These are phyloP conservation scores for Drosophila gaucha DNA, from an alignment of 2,888 invertebrate species.

Conservation along the genomic window DNA sequence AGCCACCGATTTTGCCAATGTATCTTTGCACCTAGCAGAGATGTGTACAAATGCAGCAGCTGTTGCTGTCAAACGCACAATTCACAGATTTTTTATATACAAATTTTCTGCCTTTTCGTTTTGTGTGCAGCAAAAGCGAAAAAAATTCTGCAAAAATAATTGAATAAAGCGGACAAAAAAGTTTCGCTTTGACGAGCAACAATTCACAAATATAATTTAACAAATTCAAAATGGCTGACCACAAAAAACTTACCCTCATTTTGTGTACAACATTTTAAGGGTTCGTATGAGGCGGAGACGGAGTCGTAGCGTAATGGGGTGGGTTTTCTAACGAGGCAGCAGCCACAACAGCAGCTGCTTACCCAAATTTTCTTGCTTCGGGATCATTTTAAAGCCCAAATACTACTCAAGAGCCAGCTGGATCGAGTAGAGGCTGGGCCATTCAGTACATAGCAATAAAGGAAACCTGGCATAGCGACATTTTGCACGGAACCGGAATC, in stretches of 20 bases:
- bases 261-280: constrained; percentile 50
- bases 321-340: constrained; percentile 56
- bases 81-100: constrained; percentile 6
- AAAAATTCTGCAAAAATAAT: constrained; percentile 16
- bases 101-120: constrained; percentile 1
- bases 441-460: not conserved
- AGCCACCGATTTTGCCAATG: constrained; percentile 1
- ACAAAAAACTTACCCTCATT: constrained; percentile 62
- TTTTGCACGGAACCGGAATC: constrained; percentile 27
- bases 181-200: constrained; percentile 21
- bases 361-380: constrained; percentile 17
- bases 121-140: not conserved
- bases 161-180: constrained; percentile 27
- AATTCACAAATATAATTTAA: constrained; percentile 40
- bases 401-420: constrained; percentile 24
- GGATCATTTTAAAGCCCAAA: constrained; percentile 20
- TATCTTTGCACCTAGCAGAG: constrained; percentile 3
- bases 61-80: constrained; percentile 19
- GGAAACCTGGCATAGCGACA: constrained; percentile 26
- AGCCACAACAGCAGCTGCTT: constrained; percentile 45
- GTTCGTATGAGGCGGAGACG: constrained; percentile 39
- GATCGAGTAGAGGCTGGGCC: not conserved
- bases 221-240: constrained; percentile 75
- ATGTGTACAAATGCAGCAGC: constrained; percentile 30
- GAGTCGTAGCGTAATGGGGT: constrained; percentile 44